Evolutionary conservation across 2,113 vertebrate genomes (phyloP).

Genomic region (Lagopus muta): DNA sequence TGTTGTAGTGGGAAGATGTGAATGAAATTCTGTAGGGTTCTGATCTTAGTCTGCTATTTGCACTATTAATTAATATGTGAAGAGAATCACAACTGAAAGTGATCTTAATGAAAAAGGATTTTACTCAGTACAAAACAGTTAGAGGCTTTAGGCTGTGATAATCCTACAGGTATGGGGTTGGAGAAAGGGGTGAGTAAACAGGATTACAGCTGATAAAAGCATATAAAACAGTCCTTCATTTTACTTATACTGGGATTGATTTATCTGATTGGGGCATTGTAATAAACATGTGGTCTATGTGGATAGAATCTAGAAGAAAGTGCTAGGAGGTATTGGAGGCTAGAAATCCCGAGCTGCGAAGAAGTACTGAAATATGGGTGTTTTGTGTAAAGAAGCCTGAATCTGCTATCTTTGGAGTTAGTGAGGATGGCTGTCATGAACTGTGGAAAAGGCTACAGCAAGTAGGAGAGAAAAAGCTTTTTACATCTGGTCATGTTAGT

Average conservation of each 20-base stretch:
- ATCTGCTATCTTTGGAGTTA: neutral
- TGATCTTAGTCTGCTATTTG: neutral
- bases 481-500: neutral
- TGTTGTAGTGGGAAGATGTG: neutral
- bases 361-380: neutral
- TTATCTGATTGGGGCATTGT: neutral
- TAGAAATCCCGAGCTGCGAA: neutral
- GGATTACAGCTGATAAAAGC: neutral
- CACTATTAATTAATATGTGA: neutral
- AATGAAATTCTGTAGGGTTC: neutral
- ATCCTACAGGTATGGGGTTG: neutral
- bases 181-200: neutral
- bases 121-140: neutral
- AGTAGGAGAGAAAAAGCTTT: neutral
- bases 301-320: neutral
- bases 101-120: neutral
- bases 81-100: neutral
- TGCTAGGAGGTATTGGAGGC: neutral
- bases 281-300: neutral
- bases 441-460: neutral
- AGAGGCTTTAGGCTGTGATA: neutral
- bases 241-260: neutral
- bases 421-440: neutral
- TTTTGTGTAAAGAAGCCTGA: neutral
- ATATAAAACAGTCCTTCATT: neutral